phyloP scores from a whole-genome alignment of 1,140 invertebrate genomes.

The Tribolium madens region DNA sequence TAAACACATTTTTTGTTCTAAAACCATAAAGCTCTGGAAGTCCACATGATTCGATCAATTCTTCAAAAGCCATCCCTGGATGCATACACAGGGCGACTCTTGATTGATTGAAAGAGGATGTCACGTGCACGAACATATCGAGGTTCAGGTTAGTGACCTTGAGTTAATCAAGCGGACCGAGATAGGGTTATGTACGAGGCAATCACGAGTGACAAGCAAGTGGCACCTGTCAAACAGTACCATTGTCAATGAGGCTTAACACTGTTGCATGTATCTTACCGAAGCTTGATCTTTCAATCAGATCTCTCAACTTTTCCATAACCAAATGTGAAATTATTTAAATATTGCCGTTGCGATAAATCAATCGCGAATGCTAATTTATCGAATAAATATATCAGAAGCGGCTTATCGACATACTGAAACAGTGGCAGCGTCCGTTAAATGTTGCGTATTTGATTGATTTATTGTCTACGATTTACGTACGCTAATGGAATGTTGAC shows the following conservation, averaged over 20 bases:
- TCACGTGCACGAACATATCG: conserved; percentile 32
- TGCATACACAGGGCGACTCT: background rate
- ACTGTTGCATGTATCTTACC: conserved; percentile 13
- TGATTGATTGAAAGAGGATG: conserved; percentile 42
- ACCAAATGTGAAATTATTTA: conserved; percentile 15
- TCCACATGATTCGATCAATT: background rate
- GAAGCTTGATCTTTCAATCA: conserved; percentile 44
- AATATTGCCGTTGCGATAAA: conserved; percentile 25
- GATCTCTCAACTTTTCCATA: background rate
- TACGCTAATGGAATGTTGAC: conserved; percentile 38
- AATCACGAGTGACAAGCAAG: conserved; percentile 47
- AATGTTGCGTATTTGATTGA: conserved; percentile 34
- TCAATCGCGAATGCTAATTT: conserved; percentile 25
- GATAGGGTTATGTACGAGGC: conserved; percentile 45
- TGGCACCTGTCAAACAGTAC: conserved; percentile 48
- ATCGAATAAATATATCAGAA: conserved; percentile 32
- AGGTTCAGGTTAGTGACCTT: conserved; percentile 38
- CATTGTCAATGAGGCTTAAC: conserved; percentile 33
- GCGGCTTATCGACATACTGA: conserved; percentile 15
- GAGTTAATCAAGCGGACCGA: conserved; percentile 43
- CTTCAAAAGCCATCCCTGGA: conserved; percentile 4
- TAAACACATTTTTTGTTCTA: too few relatives aligned
- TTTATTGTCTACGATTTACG: conserved; percentile 44
- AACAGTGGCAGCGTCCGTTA: conserved; percentile 27
- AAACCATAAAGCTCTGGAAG: too few relatives aligned